phyloP scores from a whole-genome alignment of 2,797 vertebrate species.

The Myripristis murdjan region DNA sequence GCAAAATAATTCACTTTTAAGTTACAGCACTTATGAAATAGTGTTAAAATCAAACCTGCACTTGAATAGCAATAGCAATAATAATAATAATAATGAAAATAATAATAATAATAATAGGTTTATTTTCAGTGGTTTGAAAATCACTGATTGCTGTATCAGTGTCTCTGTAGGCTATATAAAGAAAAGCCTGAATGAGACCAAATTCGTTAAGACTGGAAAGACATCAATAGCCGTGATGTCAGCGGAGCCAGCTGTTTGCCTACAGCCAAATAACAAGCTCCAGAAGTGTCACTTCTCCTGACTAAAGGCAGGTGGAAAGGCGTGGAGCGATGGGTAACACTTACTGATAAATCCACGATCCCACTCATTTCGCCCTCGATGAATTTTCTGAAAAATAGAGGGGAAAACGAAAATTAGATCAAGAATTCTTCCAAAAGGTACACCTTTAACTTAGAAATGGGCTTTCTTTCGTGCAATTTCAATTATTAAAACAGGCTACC shows the following conservation, averaged over 20 bases:
- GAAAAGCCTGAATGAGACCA: slow-evolving; percentile 8
- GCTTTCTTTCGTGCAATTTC: not conserved
- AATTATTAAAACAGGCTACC: not conserved
- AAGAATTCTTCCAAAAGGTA: not conserved
- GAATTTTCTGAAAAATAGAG: slow-evolving; percentile 55
- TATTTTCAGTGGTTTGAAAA: not conserved
- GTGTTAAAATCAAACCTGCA: not conserved
- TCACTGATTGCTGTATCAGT: not conserved
- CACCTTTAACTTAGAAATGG: not conserved
- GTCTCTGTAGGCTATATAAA: not conserved
- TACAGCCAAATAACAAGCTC: slow-evolving; percentile 48
- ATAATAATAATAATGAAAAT: no score
- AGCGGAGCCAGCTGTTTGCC: slow-evolving; percentile 47
- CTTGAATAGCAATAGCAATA: no score
- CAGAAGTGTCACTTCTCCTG: slow-evolving; percentile 38
- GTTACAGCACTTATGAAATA: not conserved
- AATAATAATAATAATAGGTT: not conserved
- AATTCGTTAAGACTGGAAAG: slow-evolving; percentile 9
- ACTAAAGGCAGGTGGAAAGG: slow-evolving; percentile 54
- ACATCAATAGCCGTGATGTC: slow-evolving; percentile 20
- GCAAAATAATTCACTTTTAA: not conserved
- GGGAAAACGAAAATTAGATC: slow-evolving; percentile 45
- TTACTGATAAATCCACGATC: slow-evolving; percentile 66
- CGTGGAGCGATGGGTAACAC: slow-evolving; percentile 50
- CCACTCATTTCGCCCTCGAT: slow-evolving; percentile 39